A percentile compares a stretch with the other conserved stretches of the same genome.
phyloP scores from a whole-genome alignment of 2,888 invertebrate species.

The Lobophora halterata region DNA sequence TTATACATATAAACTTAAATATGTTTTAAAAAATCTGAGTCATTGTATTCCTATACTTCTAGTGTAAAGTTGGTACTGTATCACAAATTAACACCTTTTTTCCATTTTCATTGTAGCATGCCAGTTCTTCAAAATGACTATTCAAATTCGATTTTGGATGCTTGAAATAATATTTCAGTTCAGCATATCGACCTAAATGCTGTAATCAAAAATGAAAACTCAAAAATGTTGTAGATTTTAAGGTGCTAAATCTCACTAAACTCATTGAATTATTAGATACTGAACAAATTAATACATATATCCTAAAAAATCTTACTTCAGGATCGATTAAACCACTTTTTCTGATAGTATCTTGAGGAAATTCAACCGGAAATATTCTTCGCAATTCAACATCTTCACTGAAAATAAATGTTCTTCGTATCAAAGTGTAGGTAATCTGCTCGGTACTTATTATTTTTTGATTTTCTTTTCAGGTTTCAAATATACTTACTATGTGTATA shows the following conservation, averaged over 20 bases:
- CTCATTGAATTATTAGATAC: no score
- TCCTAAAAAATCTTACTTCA: constrained; percentile 46
- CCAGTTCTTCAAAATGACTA: constrained; percentile 67
- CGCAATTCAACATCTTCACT: constrained; percentile 71
- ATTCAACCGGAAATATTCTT: constrained; percentile 66
- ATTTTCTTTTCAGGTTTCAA: constrained; percentile 1
- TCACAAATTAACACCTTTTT: no score
- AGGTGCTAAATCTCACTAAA: no score
- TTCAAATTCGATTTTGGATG: constrained; percentile 55
- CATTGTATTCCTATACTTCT: no score
- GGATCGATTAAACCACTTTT: constrained; percentile 59
- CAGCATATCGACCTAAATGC: constrained; percentile 67
- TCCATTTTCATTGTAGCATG: constrained; percentile 50
- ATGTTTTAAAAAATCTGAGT: no score
- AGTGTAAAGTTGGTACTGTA: no score
- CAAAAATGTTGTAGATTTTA: no score
- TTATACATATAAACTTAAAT: no score
- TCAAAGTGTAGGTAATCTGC: neutral
- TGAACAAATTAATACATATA: no score
- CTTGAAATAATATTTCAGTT: constrained; percentile 58
- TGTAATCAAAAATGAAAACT: constrained; percentile 34
- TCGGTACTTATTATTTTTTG: no score
- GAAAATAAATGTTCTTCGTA: no score
- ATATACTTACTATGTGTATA: constrained; percentile 68
- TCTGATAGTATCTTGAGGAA: constrained; percentile 64